A percentile compares a stretch with the other conserved stretches of the same genome.
Conservation (phyloP, 1,140 invertebrate genomes). For the Drosophila suzukii region DNA sequence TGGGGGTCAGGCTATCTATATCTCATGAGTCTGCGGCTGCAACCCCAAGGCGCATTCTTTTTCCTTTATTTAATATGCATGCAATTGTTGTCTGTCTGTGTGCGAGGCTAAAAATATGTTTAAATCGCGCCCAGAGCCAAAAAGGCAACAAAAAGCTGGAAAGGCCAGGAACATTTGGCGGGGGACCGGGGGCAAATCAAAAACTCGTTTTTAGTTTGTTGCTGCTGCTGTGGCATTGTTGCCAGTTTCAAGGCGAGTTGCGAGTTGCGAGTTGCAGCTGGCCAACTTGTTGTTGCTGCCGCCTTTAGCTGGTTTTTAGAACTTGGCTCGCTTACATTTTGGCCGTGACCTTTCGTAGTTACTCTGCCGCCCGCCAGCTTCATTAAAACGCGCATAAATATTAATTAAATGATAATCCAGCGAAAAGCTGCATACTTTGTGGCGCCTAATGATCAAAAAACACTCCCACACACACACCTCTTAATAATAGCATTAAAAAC, state of each 20-base stretch:
- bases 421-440: constrained; percentile 65
- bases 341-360: constrained; percentile 68
- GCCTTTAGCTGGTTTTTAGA: constrained; percentile 31
- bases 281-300: constrained; percentile 64
- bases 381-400: constrained; percentile 74
- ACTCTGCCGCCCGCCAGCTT: constrained; percentile 27
- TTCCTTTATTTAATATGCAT: constrained; percentile 76
- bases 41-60: constrained; percentile 61
- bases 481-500: constrained; percentile 74
- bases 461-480: constrained; percentile 15
- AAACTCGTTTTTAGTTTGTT: constrained; percentile 66
- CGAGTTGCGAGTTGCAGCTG: constrained; percentile 58
- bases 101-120: constrained; percentile 79
- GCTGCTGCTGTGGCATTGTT: constrained; percentile 54
- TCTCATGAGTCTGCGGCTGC: constrained; percentile 56
- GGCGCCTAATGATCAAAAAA: constrained; percentile 37
- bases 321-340: constrained; percentile 65
- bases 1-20: constrained; percentile 76
- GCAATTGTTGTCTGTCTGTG: constrained; percentile 71
- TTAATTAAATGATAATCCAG: constrained; percentile 73
- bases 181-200: constrained; percentile 5
- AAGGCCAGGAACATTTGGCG: constrained; percentile 23
- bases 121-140: constrained; percentile 77
- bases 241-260: constrained; percentile 72
- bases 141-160: constrained; percentile 25